Evolutionary conservation across 2,797 vertebrate genomes (phyloP), one percentile per base, ranked within the genome.

Genomic region (Balearica regulorum): DNA sequence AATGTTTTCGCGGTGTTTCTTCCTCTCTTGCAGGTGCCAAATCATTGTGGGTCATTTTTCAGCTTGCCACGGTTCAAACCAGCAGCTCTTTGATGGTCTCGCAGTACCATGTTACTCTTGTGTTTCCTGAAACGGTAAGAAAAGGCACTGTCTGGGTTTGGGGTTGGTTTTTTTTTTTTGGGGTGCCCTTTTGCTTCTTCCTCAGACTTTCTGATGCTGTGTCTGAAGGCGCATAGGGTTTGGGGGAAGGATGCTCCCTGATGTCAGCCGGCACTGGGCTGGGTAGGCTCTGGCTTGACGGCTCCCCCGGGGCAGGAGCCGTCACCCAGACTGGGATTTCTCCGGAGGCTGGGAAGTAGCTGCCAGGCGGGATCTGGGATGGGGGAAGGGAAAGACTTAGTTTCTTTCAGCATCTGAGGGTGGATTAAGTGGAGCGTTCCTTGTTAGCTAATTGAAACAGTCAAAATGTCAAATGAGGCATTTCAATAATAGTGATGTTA

Each of bases 391-490:
- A 65, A 72, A 16, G 69, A 29, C 89, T 81, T 82, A 33, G 49
- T 84, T 75, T 87, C 55, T 91, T 92, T 70, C 66, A n/a, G 70
- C 39, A 19, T 93, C 66, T 83, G 75, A 93, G 81, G 85, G 85
- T 96, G 93, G 91, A 89, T 96, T 96, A 95, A 93, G 78, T 77
- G 80, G 90, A 95, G 86, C 71, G 16, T 89, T 54, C 53, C 90
- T 94, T 95, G 87, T 97, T 93, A 93, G 69, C 95, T 97, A 92
- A 95, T 80, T 95, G 84, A 96, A 89, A 94, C 95, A 94, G 94
- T 97, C 97, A 96, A 95, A 94, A 92, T 97, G 82, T 95, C 96
- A 97, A 97, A 94, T 71, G 81, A 97, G 71, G 93, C 87, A 87
- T 97, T 97, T 94, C 95, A 92, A 57, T 94, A 96, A 95, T 86